Percentiles rank a stretch among this genome's conserved stretches.
Evolutionary conservation across 1,140 invertebrate species (phyloP).

Genomic region (Drosophila ambigua): DNA sequence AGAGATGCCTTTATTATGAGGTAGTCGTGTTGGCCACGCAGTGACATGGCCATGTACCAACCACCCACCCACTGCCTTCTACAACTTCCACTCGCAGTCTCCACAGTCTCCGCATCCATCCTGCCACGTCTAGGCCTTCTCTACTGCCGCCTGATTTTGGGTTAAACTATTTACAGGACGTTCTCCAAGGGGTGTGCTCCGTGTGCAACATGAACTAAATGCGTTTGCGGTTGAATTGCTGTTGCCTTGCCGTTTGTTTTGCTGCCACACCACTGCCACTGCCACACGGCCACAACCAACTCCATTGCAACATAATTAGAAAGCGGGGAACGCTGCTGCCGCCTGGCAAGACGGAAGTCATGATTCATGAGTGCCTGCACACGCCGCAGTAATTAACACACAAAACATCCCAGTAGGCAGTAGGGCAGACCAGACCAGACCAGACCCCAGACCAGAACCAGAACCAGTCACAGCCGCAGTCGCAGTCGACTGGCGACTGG

Average conservation of each 20-base stretch:
- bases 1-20: conserved; percentile 62
- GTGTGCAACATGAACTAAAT: conserved; percentile 61
- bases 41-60: conserved; percentile 25
- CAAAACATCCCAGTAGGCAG: conserved; percentile 11
- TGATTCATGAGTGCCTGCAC: conserved; percentile 68
- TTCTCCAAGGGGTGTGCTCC: conserved; percentile 12
- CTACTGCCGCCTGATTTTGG: conserved; percentile 41
- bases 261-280: conserved; percentile 21
- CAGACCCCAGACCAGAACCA: background rate
- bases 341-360: conserved; percentile 68
- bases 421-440: too few species aligned
- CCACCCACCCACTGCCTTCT: conserved; percentile 6
- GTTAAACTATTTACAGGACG: conserved; percentile 70
- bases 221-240: conserved; percentile 73
- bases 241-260: conserved; percentile 58
- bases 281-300: conserved; percentile 16
- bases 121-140: conserved; percentile 13
- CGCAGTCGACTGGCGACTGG: conserved; percentile 2
- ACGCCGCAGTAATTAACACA: conserved; percentile 78
- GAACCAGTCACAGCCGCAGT: background rate
- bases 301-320: conserved; percentile 74
- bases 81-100: too few species aligned
- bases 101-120: background rate
- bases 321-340: conserved; percentile 42
- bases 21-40: conserved; percentile 47